Evolutionary conservation across 1,140 invertebrate species (phyloP).

Genomic region (Nixonia krombeini): DNA sequence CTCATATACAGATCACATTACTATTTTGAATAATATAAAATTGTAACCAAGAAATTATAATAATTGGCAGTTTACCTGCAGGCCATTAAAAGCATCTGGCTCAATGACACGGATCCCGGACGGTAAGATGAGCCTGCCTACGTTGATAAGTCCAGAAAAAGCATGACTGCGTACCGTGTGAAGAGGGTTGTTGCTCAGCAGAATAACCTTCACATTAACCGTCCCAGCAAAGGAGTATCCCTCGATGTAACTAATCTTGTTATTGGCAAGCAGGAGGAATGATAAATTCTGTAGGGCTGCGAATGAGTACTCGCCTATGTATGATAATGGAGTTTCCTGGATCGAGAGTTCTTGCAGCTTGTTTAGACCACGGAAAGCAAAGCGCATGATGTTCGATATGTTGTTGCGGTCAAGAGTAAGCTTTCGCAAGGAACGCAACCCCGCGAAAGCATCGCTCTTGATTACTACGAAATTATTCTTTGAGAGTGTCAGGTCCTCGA

Average conservation of each 20-base stretch:
- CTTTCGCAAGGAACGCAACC: conserved; percentile 79
- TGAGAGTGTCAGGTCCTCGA: conserved; percentile 85
- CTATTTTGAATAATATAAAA: too few relatives aligned
- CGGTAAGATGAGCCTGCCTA: conserved; percentile 82
- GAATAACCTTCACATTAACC: conserved; percentile 82
- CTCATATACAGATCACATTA: too few relatives aligned
- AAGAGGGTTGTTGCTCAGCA: conserved; percentile 84
- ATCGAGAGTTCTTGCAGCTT: conserved; percentile 84
- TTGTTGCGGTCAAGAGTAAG: conserved; percentile 86
- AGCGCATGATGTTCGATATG: conserved; percentile 83
- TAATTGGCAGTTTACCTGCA: conserved; percentile 62
- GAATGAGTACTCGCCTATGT: conserved; percentile 84
- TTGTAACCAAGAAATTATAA: too few relatives aligned
- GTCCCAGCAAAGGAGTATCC: conserved; percentile 86
- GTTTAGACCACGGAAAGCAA: conserved; percentile 85
- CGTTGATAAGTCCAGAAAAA: conserved; percentile 84
- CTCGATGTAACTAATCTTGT: conserved; percentile 84
- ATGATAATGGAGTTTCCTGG: conserved; percentile 83
- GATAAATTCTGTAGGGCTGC: conserved; percentile 86
- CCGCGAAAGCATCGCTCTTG: conserved; percentile 83
- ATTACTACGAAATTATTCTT: conserved; percentile 85
- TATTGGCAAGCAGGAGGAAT: conserved; percentile 81
- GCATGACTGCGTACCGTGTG: conserved; percentile 81
- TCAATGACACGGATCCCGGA: conserved; percentile 83
- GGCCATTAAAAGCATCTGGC: conserved; percentile 83